These are phyloP conservation scores for Cryptus armator DNA, from an alignment of 2,888 invertebrate species.

Conservation along the genomic window DNA sequence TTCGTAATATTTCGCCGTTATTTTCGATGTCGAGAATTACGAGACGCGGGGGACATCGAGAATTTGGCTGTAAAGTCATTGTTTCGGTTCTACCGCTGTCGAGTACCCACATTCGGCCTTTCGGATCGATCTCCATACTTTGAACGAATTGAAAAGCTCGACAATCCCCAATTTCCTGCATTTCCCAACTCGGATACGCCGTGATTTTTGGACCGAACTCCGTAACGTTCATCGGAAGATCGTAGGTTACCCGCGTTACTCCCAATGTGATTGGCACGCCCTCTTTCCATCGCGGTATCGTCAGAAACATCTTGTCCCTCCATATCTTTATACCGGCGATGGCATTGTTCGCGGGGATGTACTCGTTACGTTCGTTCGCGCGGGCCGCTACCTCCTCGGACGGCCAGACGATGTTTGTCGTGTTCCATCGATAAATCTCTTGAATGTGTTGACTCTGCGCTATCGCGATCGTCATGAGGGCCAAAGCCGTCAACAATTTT, in stretches of 20 bases:
- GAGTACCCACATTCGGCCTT: constrained; percentile 87
- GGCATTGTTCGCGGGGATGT: constrained; percentile 89
- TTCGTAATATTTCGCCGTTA: constrained; percentile 85
- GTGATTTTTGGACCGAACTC: constrained; percentile 87
- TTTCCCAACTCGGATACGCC: constrained; percentile 91
- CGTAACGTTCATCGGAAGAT: constrained; percentile 84
- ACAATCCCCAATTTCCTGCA: constrained; percentile 90
- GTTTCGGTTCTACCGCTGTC: constrained; percentile 89
- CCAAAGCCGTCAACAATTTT: constrained; percentile 61
- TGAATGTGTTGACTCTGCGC: constrained; percentile 86
- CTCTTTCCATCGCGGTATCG: constrained; percentile 89
- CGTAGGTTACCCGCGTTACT: constrained; percentile 85
- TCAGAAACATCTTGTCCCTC: constrained; percentile 89
- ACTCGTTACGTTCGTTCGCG: constrained; percentile 87
- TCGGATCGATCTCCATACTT: constrained; percentile 90
- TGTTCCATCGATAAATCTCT: constrained; percentile 91
- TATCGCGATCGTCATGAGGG: constrained; percentile 59
- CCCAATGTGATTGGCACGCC: constrained; percentile 91
- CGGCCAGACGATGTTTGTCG: constrained; percentile 90
- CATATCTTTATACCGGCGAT: constrained; percentile 90
- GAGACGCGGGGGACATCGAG: constrained; percentile 89
- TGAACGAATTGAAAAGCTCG: constrained; percentile 91
- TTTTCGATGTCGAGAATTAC: constrained; percentile 89
- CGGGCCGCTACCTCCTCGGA: constrained; percentile 86
- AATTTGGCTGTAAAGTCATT: constrained; percentile 84